These are phyloP conservation scores for Bombyx mori DNA, from an alignment of 1,140 invertebrate genomes.

Conservation along the genomic window ASM3026992v2 NC_085127.1:10899501-10900000, in stretches of 20 bases:
- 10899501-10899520: no score
- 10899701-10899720: constrained; percentile 2
- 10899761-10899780: constrained; percentile 58
- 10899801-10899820: constrained; percentile 33
- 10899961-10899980: constrained; percentile 12
- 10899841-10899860: constrained; percentile 55
- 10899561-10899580: no score
- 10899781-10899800: constrained; percentile 31
- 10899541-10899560: no score
- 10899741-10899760: constrained; percentile 61
- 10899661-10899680: no score
- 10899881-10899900: constrained; percentile 57
- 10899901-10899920: constrained; percentile 20
- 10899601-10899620: no score
- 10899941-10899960: constrained; percentile 15
- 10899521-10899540: no score
- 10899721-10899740: constrained; percentile 22
- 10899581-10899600: no score
- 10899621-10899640: no score
- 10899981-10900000: no score
- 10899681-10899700: not conserved
- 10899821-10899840: constrained; percentile 32
- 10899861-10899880: constrained; percentile 61
- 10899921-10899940: constrained; percentile 35
- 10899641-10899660: no score